phyloP scores from a whole-genome alignment of 1,140 invertebrate species.

The Phymastichus coffea region DNA sequence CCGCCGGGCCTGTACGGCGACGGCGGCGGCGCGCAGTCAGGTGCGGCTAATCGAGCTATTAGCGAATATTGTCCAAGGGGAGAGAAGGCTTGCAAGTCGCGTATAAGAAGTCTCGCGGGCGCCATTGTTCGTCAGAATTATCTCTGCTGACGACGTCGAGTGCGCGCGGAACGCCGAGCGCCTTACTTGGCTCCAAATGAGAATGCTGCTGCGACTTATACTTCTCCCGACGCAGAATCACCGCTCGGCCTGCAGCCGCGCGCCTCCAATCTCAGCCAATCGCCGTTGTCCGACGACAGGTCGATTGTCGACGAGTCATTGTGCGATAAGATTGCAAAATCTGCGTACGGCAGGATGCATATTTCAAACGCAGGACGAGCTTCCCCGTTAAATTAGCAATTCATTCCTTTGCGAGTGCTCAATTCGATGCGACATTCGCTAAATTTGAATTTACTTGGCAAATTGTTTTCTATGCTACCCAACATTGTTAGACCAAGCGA shows the following conservation, averaged over 20 bases:
- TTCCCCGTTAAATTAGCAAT: too few relatives aligned
- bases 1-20: too few relatives aligned
- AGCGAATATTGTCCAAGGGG: constrained; percentile 16
- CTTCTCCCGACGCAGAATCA: too few relatives aligned
- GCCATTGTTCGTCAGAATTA: not conserved
- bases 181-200: too few relatives aligned
- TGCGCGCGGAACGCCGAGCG: not conserved
- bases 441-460: constrained; percentile 7
- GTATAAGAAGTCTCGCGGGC: too few relatives aligned
- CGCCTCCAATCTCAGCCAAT: too few relatives aligned
- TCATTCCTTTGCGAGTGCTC: too few relatives aligned
- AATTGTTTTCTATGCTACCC: constrained; percentile 11
- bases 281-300: not conserved
- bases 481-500: constrained; percentile 4
- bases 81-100: too few relatives aligned
- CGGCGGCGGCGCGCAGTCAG: not conserved
- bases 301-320: not conserved
- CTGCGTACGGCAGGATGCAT: too few relatives aligned
- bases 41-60: constrained; percentile 21
- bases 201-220: constrained; percentile 2
- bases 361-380: too few relatives aligned
- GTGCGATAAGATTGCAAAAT: constrained; percentile 7
- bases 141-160: constrained; percentile 18
- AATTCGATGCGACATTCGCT: too few relatives aligned
- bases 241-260: too few relatives aligned